phyloP scores from a whole-genome alignment of 2,113 vertebrate species.

The Dromaius novaehollandiae region DNA sequence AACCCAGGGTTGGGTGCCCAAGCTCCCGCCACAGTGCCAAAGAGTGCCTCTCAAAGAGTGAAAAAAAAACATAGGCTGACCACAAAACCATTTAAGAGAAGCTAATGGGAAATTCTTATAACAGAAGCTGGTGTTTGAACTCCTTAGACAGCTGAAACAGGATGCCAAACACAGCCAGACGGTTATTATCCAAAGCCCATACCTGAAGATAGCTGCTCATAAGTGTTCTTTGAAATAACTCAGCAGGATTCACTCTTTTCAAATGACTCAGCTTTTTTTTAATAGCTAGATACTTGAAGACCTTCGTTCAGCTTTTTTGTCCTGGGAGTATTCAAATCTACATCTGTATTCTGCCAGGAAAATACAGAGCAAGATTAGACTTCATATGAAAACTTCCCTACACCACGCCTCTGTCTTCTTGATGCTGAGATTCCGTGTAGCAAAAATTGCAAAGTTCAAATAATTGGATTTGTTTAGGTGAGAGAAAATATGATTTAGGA shows the following conservation, averaged over 20 bases:
- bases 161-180: background rate
- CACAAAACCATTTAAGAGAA: background rate
- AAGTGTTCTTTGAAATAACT: background rate
- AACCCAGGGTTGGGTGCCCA: background rate
- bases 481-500: too few relatives aligned
- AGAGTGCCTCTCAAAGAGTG: background rate
- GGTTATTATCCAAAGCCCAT: background rate
- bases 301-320: background rate
- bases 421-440: too few relatives aligned
- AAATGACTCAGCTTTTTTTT: background rate
- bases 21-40: background rate
- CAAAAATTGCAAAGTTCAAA: too few relatives aligned
- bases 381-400: too few relatives aligned
- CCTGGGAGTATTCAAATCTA: too few relatives aligned
- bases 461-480: too few relatives aligned
- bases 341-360: too few relatives aligned
- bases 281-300: background rate
- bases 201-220: background rate
- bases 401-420: too few relatives aligned
- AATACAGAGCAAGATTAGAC: too few relatives aligned
- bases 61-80: background rate
- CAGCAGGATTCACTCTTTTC: background rate
- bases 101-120: background rate
- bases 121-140: background rate
- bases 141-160: background rate